Percentiles rank a stretch among this genome's conserved stretches.
Evolutionary conservation across 2,113 vertebrate genomes (phyloP).

Genomic region (Galemys pyrenaicus): DNA sequence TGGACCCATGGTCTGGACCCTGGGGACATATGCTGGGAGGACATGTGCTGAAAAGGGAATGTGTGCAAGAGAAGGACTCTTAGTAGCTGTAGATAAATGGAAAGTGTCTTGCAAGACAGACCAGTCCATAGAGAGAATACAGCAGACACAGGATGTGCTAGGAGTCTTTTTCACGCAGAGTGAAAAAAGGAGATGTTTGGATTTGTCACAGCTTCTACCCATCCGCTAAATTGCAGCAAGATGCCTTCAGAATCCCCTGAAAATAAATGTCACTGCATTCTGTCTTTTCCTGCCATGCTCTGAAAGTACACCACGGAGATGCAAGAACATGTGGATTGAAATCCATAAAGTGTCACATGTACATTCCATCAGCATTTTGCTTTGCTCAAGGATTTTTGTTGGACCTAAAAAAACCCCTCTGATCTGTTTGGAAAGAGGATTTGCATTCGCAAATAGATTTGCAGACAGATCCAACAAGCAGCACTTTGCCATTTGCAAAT

Average conservation of each 20-base stretch:
- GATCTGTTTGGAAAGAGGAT: constrained; percentile 79
- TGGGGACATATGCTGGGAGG: background rate
- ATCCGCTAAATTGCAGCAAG: background rate
- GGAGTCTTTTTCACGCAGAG: background rate
- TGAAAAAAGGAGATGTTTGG: background rate
- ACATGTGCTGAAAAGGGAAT: background rate
- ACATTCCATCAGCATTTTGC: constrained; percentile 71
- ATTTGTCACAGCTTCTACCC: background rate
- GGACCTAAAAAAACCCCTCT: constrained; percentile 56
- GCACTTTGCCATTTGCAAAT: constrained; percentile 79
- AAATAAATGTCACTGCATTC: background rate
- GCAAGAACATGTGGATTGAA: constrained; percentile 8
- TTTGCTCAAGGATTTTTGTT: constrained; percentile 76
- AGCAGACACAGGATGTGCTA: background rate
- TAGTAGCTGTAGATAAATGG: background rate
- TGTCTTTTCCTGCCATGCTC: background rate
- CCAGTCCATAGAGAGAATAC: background rate
- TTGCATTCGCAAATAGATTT: constrained; percentile 81
- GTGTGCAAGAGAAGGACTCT: background rate
- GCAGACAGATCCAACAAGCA: constrained; percentile 67
- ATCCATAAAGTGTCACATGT: constrained; percentile 16
- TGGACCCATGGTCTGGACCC: background rate
- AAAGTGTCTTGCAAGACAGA: background rate
- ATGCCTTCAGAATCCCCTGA: background rate
- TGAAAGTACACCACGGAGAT: background rate